Evolutionary conservation across 1,140 invertebrate genomes (phyloP), one percentile per base, ranked within the genome.

Genomic region (Aradophagus sp.): DNA sequence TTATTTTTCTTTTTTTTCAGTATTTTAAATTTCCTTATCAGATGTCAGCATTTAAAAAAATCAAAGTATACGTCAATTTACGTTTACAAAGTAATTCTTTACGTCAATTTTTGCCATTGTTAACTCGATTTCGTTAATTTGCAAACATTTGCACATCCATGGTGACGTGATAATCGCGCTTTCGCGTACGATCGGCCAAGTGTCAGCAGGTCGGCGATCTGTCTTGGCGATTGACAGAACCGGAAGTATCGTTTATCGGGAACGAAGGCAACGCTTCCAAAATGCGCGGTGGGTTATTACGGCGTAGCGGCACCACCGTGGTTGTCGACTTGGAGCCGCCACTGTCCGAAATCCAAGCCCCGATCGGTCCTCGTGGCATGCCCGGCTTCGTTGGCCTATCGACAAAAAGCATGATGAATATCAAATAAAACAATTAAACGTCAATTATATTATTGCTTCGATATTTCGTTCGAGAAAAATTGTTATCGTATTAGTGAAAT

Each of bases 251-350:
- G 17, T 31, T 45, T n/a, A n/a, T n/a, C 4, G 77, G 73, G 50
- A 80, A 79, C 2, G 77, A 78, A 1, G 83, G 84, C 26, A 85
- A 63, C 5, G 84, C 84, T 59, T 84, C 80, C 35, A 85, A 52
- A 15, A 85, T 77, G 14, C 84, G 48, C 0, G 84, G 84, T 13
- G 59, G 68, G 29, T 65, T 47, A 14, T 55, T 72, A 27, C 50
- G 41, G 2, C 34, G 19, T 5, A 52, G 3, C 4, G 44, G 23
- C 7, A 34, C 10, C 17, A 55, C 13, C 0, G 14, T 48, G 1
- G 27, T 27, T 8, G 14, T 31, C 0, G 42, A 26, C 34, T 63
- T 62, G 13, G 26, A 19, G 7, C 45, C 32, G 26, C 23, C 62
- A 5, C 69, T 75, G 2, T 74, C 63, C 10, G 27, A 53, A 15